phyloP scores from a whole-genome alignment of 1,140 invertebrate genomes.

The Drosophila suzukii region DNA sequence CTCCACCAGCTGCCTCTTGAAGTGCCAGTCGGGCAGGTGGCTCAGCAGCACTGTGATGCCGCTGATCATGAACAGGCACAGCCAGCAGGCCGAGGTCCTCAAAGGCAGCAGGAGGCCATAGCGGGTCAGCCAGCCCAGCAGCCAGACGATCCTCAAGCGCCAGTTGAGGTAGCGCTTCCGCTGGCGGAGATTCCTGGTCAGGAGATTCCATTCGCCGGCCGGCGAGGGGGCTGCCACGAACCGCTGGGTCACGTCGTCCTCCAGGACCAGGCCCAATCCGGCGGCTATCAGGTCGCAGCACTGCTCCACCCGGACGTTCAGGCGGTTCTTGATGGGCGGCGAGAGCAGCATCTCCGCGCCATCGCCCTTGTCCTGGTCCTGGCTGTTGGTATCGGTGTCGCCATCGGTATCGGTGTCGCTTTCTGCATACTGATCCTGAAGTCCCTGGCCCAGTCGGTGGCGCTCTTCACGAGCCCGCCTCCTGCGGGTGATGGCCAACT shows the following conservation, averaged over 20 bases:
- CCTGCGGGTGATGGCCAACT: constrained; percentile 9
- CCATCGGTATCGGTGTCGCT: too few relatives aligned
- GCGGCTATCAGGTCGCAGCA: constrained; percentile 34
- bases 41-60: constrained; percentile 33
- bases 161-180: constrained; percentile 23
- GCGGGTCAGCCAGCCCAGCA: constrained; percentile 27
- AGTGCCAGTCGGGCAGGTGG: constrained; percentile 31
- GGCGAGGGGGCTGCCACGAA: constrained; percentile 41
- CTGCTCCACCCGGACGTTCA: constrained; percentile 33
- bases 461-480: neutral
- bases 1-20: constrained; percentile 33
- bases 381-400: neutral
- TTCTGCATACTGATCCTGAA: too few relatives aligned
- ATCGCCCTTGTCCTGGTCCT: neutral
- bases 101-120: constrained; percentile 50
- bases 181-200: constrained; percentile 50
- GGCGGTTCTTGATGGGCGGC: constrained; percentile 18
- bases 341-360: neutral
- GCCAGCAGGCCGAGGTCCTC: constrained; percentile 11
- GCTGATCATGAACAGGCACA: constrained; percentile 43
- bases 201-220: constrained; percentile 49
- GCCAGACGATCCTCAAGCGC: constrained; percentile 34
- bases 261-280: constrained; percentile 49
- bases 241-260: constrained; percentile 60
- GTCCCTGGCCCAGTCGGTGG: neutral